Evolutionary conservation across 2,888 invertebrate species (phyloP), one percentile per base, ranked within the genome.

Genomic region (Pristionchus fissidentatus): DNA sequence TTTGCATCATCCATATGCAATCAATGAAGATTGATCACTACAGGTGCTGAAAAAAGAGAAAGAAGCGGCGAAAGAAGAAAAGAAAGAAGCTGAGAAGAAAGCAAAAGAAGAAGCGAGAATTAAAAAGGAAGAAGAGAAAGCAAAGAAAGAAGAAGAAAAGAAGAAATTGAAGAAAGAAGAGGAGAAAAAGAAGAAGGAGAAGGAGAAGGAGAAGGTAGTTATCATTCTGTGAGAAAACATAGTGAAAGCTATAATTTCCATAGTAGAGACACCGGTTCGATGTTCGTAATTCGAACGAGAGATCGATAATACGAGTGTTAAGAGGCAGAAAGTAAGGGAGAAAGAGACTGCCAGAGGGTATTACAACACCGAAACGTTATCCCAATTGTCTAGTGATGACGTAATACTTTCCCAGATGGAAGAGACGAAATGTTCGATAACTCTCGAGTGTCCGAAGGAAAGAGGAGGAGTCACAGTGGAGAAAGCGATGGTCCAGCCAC

Each of bases 31-130:
- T 49, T 73, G 73, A 73, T 73, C 73, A 41, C 26, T 60, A 22
- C 38, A 80, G 80, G 57, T 80, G 32, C 19, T 60, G 57, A 80
- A 80, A 49, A 80, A 80, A 38, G 80, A 80, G 80, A 80, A 60
- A 38, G 80, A 80, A 15, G 60, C 60, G n/a, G 38, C 26, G n/a
- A 38, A 29, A 15, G 80, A 35, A 43, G 41, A 62, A 32, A 15
- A 7, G 35, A 80, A 80, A 60, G 80, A 80, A 29, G 80, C 80
- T 15, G 80, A 80, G 60, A 80, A 60, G 80, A 80, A 80, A 26
- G 80, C 80, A 19, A 60, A 60, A 29, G 80, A 80, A 80, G 80
- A 55, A 41, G 80, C 41, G 41, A 80, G 32, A 80, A 22, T 38
- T 57, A 80, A 80, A 43, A 80, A 80, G 26, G 80, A 80, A 80